Evolutionary conservation across 1,140 invertebrate species (phyloP).

Genomic region (Zaprionus ornatus): DNA sequence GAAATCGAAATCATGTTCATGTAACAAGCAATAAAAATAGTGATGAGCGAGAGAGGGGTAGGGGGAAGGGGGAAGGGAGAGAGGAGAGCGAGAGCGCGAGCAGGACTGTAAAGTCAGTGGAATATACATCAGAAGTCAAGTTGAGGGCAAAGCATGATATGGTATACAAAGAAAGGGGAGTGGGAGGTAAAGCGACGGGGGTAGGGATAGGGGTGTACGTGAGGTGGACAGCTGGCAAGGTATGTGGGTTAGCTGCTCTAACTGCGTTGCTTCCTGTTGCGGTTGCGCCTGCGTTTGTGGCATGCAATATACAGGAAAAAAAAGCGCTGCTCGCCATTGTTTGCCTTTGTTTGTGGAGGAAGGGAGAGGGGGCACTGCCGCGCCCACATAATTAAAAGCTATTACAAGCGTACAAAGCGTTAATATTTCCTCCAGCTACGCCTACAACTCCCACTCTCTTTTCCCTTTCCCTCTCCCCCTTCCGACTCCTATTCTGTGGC

Average conservation of each 20-base stretch:
- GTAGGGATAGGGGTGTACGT: background rate
- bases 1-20: constrained; percentile 25
- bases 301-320: constrained; percentile 12
- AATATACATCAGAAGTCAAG: constrained; percentile 1
- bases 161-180: background rate
- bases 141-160: background rate
- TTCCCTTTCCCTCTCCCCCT: background rate
- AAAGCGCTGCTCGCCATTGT: constrained; percentile 15
- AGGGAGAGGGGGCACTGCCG: background rate
- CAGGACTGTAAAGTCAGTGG: constrained; percentile 11
- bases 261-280: constrained; percentile 49
- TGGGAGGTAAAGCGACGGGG: background rate
- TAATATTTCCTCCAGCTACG: constrained; percentile 31
- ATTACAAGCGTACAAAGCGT: constrained; percentile 68
- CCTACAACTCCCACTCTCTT: background rate
- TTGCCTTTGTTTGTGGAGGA: background rate
- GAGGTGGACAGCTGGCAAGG: background rate
- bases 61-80: background rate
- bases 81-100: background rate
- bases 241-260: background rate
- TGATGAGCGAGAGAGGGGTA: background rate
- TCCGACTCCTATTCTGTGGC: background rate
- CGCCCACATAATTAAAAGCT: constrained; percentile 77
- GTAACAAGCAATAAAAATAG: constrained; percentile 42
- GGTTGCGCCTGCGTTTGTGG: constrained; percentile 64